phyloP scores from a whole-genome alignment of 2,113 vertebrate genomes.

The Ranitomeya imitator region DNA sequence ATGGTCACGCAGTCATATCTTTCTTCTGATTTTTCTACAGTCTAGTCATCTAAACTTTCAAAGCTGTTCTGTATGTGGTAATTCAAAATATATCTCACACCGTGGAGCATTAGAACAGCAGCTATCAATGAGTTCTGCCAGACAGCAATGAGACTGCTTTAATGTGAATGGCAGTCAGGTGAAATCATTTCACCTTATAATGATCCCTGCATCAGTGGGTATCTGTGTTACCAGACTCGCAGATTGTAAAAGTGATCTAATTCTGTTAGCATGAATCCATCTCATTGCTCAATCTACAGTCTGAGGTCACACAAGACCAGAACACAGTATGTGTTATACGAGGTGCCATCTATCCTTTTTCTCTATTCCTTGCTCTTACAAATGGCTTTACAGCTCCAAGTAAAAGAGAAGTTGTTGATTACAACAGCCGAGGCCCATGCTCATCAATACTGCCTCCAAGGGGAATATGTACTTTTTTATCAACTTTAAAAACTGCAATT shows the following conservation, averaged over 20 bases:
- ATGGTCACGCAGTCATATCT: background rate
- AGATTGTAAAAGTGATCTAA: constrained; percentile 8
- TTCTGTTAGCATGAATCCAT: constrained; percentile 28
- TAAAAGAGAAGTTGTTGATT: constrained; percentile 52
- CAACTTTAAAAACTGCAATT: background rate
- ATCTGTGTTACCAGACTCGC: constrained; percentile 15
- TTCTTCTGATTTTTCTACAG: background rate
- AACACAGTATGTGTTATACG: constrained; percentile 12
- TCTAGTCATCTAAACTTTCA: constrained; percentile 2
- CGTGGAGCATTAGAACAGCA: constrained; percentile 13
- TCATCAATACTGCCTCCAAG: constrained; percentile 1
- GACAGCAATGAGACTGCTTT: constrained; percentile 8
- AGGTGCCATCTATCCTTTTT: background rate
- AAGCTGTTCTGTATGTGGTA: constrained; percentile 22
- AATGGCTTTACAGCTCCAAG: constrained; percentile 33
- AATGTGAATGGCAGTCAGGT: constrained; percentile 14
- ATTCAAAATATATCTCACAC: constrained; percentile 25
- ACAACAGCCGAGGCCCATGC: background rate
- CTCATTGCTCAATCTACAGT: constrained; percentile 6
- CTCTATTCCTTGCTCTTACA: constrained; percentile 15
- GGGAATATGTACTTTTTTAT: constrained; percentile 43
- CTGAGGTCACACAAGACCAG: background rate
- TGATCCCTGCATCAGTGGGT: background rate
- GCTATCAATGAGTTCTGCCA: constrained; percentile 5
- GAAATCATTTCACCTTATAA: constrained; percentile 5